A percentile compares a stretch with the other conserved stretches of the same genome.
phyloP scores from a whole-genome alignment of 1,140 invertebrate species.

The Brachionus rubens region DNA sequence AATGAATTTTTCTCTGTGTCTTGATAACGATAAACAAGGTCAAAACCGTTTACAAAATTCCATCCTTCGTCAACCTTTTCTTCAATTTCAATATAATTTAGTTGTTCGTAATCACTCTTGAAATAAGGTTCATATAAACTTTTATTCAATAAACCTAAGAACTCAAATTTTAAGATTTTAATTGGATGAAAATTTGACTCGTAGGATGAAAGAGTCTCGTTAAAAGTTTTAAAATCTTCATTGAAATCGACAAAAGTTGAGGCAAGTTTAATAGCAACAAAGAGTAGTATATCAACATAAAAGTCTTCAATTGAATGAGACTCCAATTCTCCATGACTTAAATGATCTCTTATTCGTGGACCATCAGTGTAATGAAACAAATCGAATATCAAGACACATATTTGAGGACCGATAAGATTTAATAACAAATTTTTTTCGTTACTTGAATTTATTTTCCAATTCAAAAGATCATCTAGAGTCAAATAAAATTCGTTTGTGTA shows the following conservation, averaged over 20 bases:
- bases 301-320: not conserved
- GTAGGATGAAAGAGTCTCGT: not conserved
- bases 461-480: conserved; percentile 30
- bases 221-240: not conserved
- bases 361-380: conserved; percentile 28
- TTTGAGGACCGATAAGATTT: not conserved
- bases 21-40: not conserved
- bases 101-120: not conserved
- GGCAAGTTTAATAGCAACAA: not conserved
- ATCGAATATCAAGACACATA: not conserved
- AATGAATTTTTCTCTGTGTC: not conserved
- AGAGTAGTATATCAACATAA: not conserved
- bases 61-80: not conserved
- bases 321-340: conserved; percentile 26
- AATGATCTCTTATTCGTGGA: conserved; percentile 37
- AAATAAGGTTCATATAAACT: not conserved
- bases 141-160: not conserved
- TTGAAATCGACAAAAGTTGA: not conserved
- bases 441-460: not conserved
- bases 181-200: conserved; percentile 40
- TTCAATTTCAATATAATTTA: not conserved
- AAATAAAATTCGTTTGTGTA: conserved; percentile 39
- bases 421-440: not conserved
- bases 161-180: not conserved
- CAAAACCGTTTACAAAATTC: not conserved